These are phyloP conservation scores for Achlya flavicornis DNA, from an alignment of 2,888 invertebrate species.

Conservation along the genomic window DNA sequence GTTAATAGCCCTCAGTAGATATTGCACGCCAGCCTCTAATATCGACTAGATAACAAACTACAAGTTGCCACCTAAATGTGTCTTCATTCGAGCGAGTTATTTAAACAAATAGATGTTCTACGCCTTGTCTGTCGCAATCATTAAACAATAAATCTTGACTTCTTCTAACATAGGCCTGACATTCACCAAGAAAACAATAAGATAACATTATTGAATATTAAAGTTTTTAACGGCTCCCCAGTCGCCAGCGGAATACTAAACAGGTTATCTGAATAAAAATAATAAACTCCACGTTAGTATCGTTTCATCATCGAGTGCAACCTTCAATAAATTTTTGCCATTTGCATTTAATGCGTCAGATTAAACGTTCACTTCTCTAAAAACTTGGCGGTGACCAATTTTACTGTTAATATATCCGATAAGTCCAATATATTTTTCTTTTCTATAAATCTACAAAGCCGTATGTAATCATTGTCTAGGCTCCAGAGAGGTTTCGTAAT, in stretches of 20 bases:
- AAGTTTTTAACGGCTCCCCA: slow-evolving; percentile 31
- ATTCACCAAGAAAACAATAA: slow-evolving; percentile 23
- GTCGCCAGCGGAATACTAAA: slow-evolving; percentile 32
- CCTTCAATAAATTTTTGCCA: slow-evolving; percentile 26
- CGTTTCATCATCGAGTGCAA: slow-evolving; percentile 40
- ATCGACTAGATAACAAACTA: slow-evolving; percentile 3
- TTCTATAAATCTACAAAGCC: not conserved
- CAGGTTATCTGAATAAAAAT: slow-evolving; percentile 23
- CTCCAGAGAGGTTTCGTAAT: slow-evolving; percentile 54
- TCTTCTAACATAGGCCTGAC: slow-evolving; percentile 38
- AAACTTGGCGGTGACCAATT: slow-evolving; percentile 25
- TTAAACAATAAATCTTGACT: slow-evolving; percentile 67
- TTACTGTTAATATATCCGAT: not conserved
- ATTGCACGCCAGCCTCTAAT: slow-evolving; percentile 20
- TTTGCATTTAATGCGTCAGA: slow-evolving; percentile 11
- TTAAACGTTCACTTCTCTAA: slow-evolving; percentile 12
- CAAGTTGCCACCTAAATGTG: slow-evolving; percentile 30
- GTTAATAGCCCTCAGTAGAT: slow-evolving; percentile 16
- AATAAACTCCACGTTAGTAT: slow-evolving; percentile 26
- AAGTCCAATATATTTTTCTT: not conserved
- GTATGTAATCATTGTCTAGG: slow-evolving; percentile 42
- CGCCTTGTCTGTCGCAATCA: slow-evolving; percentile 59
- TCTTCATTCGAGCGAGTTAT: slow-evolving; percentile 58
- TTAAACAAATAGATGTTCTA: slow-evolving; percentile 68
- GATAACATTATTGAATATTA: slow-evolving; percentile 31